Evolutionary conservation across 2,797 vertebrate genomes (phyloP).

Genomic region (Macropus fuliginosus): DNA sequence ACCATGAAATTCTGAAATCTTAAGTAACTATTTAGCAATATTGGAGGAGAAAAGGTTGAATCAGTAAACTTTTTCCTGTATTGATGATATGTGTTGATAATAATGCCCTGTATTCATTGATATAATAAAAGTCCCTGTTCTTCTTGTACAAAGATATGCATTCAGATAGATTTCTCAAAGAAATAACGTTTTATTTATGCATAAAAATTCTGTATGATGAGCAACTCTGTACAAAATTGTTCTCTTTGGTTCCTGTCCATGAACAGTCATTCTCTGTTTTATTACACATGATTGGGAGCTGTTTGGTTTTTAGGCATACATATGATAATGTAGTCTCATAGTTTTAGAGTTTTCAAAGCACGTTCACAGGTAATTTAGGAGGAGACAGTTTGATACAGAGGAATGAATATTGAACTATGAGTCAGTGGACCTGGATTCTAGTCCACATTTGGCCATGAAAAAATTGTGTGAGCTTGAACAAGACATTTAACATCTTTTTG

Average conservation of each 20-base stretch:
- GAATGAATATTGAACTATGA: not conserved
- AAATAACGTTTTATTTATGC: not conserved
- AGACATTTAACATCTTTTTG: not conserved
- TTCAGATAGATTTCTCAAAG: not conserved
- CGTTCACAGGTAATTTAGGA: not conserved
- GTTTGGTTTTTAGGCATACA: not conserved
- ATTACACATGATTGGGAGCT: not conserved
- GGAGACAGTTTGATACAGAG: not conserved
- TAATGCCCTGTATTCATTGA: not conserved
- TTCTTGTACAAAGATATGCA: not conserved
- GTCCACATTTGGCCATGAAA: not conserved
- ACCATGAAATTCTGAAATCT: not conserved
- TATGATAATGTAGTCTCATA: not conserved
- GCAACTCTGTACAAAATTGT: not conserved
- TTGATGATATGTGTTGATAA: not conserved
- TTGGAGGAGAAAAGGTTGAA: not conserved
- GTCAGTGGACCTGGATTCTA: not conserved
- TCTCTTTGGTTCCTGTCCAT: not conserved
- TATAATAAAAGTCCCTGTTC: not conserved
- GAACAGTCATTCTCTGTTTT: not conserved
- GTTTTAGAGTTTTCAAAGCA: not conserved
- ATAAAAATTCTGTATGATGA: not conserved
- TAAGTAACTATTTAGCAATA: not conserved
- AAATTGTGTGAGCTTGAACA: not conserved
- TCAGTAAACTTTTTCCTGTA: not conserved